These are phyloP conservation scores for Rostrhamus sociabilis DNA, from an alignment of 2,797 vertebrate genomes.

Conservation along the genomic window DNA sequence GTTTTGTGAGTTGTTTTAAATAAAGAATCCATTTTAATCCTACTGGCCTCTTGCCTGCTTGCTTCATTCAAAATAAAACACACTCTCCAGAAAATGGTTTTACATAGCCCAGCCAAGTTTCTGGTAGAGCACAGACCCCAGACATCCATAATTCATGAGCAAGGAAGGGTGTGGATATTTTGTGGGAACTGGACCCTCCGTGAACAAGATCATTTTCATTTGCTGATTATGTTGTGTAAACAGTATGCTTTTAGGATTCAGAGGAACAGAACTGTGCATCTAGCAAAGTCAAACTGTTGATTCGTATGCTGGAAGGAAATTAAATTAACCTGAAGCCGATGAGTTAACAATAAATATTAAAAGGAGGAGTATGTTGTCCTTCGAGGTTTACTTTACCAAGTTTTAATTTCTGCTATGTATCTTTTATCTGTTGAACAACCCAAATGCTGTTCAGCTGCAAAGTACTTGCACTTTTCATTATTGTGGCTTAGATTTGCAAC, in stretches of 20 bases:
- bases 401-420: not conserved
- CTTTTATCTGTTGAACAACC: not conserved
- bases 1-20: constrained; percentile 50
- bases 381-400: not conserved
- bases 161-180: constrained; percentile 56
- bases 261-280: not conserved
- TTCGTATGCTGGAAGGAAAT: not conserved
- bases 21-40: constrained; percentile 63
- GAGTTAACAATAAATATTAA: not conserved
- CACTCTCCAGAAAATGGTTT: constrained; percentile 45
- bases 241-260: constrained; percentile 44
- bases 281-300: constrained; percentile 10
- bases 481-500: not conserved
- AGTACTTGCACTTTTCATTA: not conserved
- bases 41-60: constrained; percentile 53
- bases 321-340: not conserved
- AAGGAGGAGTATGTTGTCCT: not conserved
- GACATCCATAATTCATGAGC: constrained; percentile 65
- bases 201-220: constrained; percentile 63
- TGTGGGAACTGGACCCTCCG: constrained; percentile 29
- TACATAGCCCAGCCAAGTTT: constrained; percentile 56
- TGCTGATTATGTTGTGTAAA: constrained; percentile 49
- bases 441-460: not conserved
- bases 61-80: constrained; percentile 60
- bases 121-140: constrained; percentile 36